Base-by-base conservation (phyloP, 2,888 invertebrate genomes). In the Iselma pallidipennis region DNA sequence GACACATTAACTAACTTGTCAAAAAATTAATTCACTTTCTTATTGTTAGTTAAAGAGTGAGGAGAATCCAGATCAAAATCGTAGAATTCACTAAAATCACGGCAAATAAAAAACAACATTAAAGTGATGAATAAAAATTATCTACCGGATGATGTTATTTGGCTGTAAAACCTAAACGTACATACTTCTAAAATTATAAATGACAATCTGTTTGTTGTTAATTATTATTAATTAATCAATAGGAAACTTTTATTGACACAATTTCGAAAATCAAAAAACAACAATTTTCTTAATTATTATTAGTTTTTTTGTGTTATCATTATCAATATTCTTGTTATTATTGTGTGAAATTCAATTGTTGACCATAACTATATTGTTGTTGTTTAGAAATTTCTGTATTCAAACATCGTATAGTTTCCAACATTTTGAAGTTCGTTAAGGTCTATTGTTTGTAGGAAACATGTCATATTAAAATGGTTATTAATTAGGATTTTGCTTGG, bases 141-240 rank as follows among this genome's bases (percentile, higher is more conserved):
- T 49, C 21, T 25, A 49, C 49, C 16, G 49, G 49, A 49, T 19
- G 23, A 49, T 49, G 49, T 49, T 49, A 49, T 49, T 25, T 25
- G 14, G 49, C 14, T 19, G 45, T 21, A n/a, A n/a, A n/a, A n/a
- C n/a, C n/a, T n/a, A n/a, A n/a, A n/a, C n/a, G n/a, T n/a, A n/a
- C n/a, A 21, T 12, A 51, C 16, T 9, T 9, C 51, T 29, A 51
- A 51, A 51, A 51, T 29, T 49, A 23, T 25, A 49, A 49, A 49
- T 28, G 49, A 49, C 49, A 49, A 33, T 33, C 1, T 33, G 2
- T 10, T 42, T 42, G 1, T 33, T 7, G 12, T 33, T 14, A 4
- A n/a, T n/a, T n/a, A n/a, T n/a, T n/a, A n/a, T n/a, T n/a, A n/a
- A n/a, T n/a, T n/a, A n/a, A n/a, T n/a, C n/a, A n/a, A n/a, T n/a